Percentiles rank a stretch among this genome's conserved stretches.
phyloP scores from a whole-genome alignment of 2,113 vertebrate species.

The Syrmaticus mikado region DNA sequence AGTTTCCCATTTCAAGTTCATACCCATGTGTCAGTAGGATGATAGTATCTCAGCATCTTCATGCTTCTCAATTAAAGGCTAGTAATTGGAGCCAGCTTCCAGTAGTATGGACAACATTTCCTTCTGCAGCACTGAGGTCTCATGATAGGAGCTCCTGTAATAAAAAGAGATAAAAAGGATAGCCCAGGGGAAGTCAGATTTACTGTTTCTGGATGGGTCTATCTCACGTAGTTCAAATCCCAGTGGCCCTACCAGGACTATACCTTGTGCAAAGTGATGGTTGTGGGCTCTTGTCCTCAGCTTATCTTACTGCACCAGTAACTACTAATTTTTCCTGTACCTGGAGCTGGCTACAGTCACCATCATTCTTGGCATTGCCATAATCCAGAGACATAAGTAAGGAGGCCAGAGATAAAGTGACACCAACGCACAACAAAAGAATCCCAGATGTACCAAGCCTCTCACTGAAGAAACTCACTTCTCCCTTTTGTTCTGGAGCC shows the following conservation, averaged over 20 bases:
- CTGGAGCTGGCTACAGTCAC: neutral
- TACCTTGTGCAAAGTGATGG: neutral
- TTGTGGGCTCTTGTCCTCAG: neutral
- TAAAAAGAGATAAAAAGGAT: neutral
- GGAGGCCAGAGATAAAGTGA: neutral
- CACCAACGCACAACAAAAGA: neutral
- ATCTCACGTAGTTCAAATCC: neutral
- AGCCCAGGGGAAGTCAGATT: neutral
- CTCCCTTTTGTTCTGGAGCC: neutral
- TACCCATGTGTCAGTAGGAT: neutral
- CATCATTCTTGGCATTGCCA: neutral
- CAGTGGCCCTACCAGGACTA: neutral
- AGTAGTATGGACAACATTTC: neutral
- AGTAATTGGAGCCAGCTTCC: constrained; percentile 11
- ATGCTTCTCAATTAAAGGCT: neutral
- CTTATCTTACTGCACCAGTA: neutral
- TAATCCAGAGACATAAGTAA: neutral
- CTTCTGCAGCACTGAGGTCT: neutral
- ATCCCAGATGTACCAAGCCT: fast-evolving
- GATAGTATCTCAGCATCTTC: neutral
- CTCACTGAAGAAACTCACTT: neutral
- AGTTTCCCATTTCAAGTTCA: neutral
- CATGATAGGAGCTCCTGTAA: neutral
- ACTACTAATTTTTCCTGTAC: neutral
- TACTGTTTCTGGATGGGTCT: neutral